Percentiles rank a stretch among this genome's conserved stretches.
Conservation (phyloP, 2,888 invertebrate genomes). For the Trichogramma evanescens region DNA sequence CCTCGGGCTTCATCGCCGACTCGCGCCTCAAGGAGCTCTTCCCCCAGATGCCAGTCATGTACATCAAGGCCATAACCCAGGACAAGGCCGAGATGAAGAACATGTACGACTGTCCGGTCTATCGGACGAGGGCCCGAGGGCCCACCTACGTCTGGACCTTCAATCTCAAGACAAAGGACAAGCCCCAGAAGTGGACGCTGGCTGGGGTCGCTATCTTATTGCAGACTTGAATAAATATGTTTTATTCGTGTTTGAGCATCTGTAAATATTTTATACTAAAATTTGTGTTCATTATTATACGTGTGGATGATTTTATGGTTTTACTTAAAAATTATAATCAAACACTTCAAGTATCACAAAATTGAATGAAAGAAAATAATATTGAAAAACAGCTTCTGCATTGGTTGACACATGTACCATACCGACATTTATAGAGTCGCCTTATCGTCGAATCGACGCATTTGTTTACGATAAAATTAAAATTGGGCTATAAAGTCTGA, state of each 20-base stretch:
- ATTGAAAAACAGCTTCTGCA: too few species aligned
- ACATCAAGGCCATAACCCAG: slow-evolving; percentile 75
- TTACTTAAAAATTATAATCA: too few species aligned
- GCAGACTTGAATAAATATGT: slow-evolving; percentile 69
- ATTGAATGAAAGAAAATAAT: too few species aligned
- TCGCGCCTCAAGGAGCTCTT: slow-evolving; percentile 84
- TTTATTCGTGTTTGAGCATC: slow-evolving; percentile 52
- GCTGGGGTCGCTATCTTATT: slow-evolving; percentile 88
- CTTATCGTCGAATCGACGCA: too few species aligned
- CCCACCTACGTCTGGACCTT: slow-evolving; percentile 95
- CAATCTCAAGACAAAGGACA: slow-evolving; percentile 82
- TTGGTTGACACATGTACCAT: too few species aligned
- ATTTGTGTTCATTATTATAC: too few species aligned
- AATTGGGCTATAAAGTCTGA: too few species aligned
- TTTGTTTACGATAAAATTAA: too few species aligned
- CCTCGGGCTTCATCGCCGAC: slow-evolving; percentile 71
- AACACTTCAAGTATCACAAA: too few species aligned
- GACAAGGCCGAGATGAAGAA: slow-evolving; percentile 85
- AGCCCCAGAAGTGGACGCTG: slow-evolving; percentile 84
- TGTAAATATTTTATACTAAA: too few species aligned
- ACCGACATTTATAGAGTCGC: too few species aligned
- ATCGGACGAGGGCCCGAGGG: slow-evolving; percentile 82
- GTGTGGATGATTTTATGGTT: too few species aligned
- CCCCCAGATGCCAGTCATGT: slow-evolving; percentile 85
- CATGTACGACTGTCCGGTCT: slow-evolving; percentile 88